Conservation (phyloP, 2,113 vertebrate species). For the Scomber scombrus region DNA sequence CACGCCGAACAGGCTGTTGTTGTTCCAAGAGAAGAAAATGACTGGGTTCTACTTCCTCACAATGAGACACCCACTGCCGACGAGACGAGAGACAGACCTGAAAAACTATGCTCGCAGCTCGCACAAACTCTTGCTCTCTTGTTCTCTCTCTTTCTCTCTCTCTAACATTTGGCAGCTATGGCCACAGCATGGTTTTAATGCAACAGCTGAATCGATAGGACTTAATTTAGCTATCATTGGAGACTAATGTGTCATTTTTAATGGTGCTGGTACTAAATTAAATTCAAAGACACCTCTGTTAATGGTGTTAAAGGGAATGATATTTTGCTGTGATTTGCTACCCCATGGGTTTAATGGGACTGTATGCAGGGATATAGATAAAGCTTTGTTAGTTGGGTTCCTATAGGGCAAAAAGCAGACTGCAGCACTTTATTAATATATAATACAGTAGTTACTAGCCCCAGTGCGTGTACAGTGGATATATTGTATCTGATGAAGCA, state of each 20-base stretch:
- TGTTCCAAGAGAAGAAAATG: constrained; percentile 81
- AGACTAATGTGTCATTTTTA: constrained; percentile 85
- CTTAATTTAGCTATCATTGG: constrained; percentile 85
- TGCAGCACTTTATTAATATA: constrained; percentile 57
- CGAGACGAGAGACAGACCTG: constrained; percentile 75
- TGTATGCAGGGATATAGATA: constrained; percentile 58
- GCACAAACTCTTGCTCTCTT: constrained; percentile 60
- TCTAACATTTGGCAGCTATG: constrained; percentile 63
- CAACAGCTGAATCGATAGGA: constrained; percentile 82
- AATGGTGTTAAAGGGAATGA: constrained; percentile 80
- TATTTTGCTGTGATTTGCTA: constrained; percentile 80
- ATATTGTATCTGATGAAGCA: constrained; percentile 23
- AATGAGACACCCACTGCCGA: constrained; percentile 80
- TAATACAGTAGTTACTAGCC: constrained; percentile 20
- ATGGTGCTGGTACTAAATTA: constrained; percentile 83
- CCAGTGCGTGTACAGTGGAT: constrained; percentile 17
- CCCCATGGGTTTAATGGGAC: constrained; percentile 68
- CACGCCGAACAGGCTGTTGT: constrained; percentile 73
- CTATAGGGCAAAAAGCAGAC: constrained; percentile 59
- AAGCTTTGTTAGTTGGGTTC: constrained; percentile 66
- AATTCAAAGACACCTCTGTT: constrained; percentile 83
- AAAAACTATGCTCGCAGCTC: constrained; percentile 64
- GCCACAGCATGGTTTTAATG: constrained; percentile 80
- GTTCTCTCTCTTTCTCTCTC: constrained; percentile 53
- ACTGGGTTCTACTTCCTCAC: constrained; percentile 79